These are phyloP conservation scores for Lepisosteus osseus DNA, from an alignment of 2,113 vertebrate species.

Conservation along the genomic window DNA sequence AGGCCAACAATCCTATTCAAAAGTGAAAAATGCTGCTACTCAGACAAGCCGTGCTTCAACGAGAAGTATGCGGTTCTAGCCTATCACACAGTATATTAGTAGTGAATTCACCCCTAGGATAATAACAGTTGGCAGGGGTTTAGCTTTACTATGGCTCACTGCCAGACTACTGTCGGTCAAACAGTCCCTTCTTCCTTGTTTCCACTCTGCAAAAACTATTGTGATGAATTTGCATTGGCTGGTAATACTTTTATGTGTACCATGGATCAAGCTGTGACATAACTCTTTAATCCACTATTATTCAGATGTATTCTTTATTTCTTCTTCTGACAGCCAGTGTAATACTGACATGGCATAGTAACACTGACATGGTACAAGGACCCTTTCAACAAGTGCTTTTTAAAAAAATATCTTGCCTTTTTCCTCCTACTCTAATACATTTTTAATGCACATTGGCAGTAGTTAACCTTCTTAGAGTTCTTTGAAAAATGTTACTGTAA, in stretches of 20 bases:
- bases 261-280: conserved; percentile 65
- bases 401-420: conserved; percentile 1
- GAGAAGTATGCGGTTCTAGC: conserved; percentile 50
- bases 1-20: conserved; percentile 36
- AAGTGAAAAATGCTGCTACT: conserved; percentile 42
- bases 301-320: conserved; percentile 46
- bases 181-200: conserved; percentile 49
- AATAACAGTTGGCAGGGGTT: conserved; percentile 74
- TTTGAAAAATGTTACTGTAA: conserved; percentile 23
- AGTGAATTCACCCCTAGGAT: conserved; percentile 66
- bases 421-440: no score
- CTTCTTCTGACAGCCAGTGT: conserved; percentile 18
- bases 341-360: conserved; percentile 28
- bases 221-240: conserved; percentile 66
- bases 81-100: conserved; percentile 51
- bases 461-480: conserved; percentile 10
- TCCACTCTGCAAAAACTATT: conserved; percentile 48
- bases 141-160: conserved; percentile 55
- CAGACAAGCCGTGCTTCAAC: conserved; percentile 37
- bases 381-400: conserved; percentile 16
- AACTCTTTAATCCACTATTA: conserved; percentile 66
- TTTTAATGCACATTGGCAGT: not conserved
- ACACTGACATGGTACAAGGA: conserved; percentile 33
- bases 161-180: conserved; percentile 68
- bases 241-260: conserved; percentile 63